phyloP scores from a whole-genome alignment of 1,140 invertebrate species.

The Agrypnia vestita region DNA sequence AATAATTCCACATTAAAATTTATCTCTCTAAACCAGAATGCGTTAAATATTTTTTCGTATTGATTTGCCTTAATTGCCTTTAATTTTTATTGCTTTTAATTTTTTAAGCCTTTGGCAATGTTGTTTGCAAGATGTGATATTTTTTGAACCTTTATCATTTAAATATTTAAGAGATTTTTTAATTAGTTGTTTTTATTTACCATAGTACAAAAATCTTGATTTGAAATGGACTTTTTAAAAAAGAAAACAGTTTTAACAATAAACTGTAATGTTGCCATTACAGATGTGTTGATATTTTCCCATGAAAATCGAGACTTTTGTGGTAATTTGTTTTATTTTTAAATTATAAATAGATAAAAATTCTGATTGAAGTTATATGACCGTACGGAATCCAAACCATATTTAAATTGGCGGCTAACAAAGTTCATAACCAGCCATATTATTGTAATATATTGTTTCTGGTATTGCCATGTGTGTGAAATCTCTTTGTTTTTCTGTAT shows the following conservation, averaged over 20 bases:
- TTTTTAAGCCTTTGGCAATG: too few species aligned
- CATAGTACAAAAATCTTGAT: neutral
- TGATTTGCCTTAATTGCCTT: too few species aligned
- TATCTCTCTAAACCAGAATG: too few species aligned
- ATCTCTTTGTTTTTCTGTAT: constrained; percentile 23
- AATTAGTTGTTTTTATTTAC: constrained; percentile 1
- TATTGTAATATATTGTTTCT: neutral
- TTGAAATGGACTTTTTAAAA: too few species aligned
- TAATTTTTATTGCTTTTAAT: too few species aligned
- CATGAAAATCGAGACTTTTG: neutral
- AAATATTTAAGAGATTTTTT: neutral
- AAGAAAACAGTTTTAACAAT: neutral
- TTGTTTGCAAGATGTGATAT: too few species aligned
- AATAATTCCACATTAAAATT: too few species aligned
- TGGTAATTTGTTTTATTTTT: neutral
- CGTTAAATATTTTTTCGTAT: too few species aligned
- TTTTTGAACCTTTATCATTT: too few species aligned
- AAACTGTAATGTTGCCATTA: too few species aligned
- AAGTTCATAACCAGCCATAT: neutral
- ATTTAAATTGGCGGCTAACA: neutral
- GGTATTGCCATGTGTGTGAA: constrained; percentile 33
- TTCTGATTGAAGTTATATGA: constrained; percentile 54
- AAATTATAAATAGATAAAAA: neutral
- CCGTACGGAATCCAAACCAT: constrained; percentile 50
- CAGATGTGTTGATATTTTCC: neutral